Base-by-base conservation (phyloP, 2,888 invertebrate species). In the Hybos culiciformis region DNA sequence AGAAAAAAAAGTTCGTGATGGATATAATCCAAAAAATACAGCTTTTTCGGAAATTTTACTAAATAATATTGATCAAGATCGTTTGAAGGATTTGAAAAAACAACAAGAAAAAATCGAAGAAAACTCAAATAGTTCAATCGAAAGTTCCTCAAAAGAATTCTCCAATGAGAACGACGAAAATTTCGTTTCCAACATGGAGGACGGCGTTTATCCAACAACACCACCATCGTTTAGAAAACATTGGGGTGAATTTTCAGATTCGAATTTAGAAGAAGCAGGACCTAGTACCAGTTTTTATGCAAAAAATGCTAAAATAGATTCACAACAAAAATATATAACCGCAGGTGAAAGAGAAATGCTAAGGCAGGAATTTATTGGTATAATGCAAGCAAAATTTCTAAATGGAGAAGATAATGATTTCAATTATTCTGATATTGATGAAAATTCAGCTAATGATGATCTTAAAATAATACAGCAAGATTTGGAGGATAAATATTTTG, bases 401-500 rank as follows among this genome's bases (percentile, higher is more conserved):
- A 76, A 80, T 48, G 92, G 92, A 0, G 74, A 78, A 56, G 91
- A 92, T 64, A 57, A 61, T 41, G 83, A 86, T 50, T 84, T 88
- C 67, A 86, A 93, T 64, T 93, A 93, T 57, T 70, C 76, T 31
- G 69, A 71, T 48, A 80, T 93, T 4, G 92, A 93, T 62, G 71
- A 79, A 51, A 83, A 90, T 68, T 75, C 80, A 34, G 78, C 78
- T 41, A 84, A 83, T 63, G 92, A 93, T 63, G 74, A 78, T 54
- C 60, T 81, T 48, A 79, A 80, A 45, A 73, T 82, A 41, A 64
- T 78, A 46, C 77, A 77, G 33, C 79, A 78, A 54, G 92, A 93
- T 66, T 83, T 80, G 51, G 88, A 93, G 64, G 92, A 93, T 53
- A 80, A 78, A 57, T 93, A 93, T 62, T 93, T 93, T 69, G 78